Percentiles rank a stretch among this genome's conserved stretches.
Conservation (phyloP, 1,140 invertebrate species). For the Aphis craccivora region DNA sequence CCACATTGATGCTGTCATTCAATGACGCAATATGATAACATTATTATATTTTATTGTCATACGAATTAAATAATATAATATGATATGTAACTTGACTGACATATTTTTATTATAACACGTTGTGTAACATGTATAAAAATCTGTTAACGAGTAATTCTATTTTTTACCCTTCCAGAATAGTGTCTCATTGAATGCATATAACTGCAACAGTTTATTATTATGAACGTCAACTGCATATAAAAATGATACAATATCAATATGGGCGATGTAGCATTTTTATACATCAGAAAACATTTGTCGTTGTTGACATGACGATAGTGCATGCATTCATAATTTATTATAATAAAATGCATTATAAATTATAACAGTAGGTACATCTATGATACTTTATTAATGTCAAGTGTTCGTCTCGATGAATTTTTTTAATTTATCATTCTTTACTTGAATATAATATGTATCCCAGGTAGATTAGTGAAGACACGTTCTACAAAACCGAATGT, state of each 20-base stretch:
- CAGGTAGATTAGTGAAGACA: not conserved
- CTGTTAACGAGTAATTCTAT: not conserved
- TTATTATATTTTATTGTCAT: not conserved
- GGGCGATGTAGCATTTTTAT: not conserved
- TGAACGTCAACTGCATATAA: not conserved
- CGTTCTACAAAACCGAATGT: not conserved
- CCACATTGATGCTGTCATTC: not conserved
- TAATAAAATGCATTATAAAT: too few species aligned
- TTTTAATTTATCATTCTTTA: too few species aligned
- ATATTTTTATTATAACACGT: not conserved
- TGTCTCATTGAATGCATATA: not conserved
- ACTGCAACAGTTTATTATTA: not conserved
- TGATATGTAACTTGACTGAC: not conserved
- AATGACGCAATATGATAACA: not conserved
- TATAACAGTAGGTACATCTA: too few species aligned
- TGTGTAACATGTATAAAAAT: not conserved
- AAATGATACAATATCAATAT: not conserved
- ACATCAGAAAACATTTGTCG: too few species aligned
- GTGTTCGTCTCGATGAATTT: too few species aligned
- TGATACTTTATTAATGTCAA: too few species aligned
- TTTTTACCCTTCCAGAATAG: not conserved
- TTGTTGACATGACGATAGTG: not conserved
- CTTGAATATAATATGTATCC: too few species aligned
- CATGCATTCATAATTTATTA: not conserved
- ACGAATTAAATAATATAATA: not conserved